Base-by-base conservation (phyloP, 2,888 invertebrate species). In the Linyphia triangularis region DNA sequence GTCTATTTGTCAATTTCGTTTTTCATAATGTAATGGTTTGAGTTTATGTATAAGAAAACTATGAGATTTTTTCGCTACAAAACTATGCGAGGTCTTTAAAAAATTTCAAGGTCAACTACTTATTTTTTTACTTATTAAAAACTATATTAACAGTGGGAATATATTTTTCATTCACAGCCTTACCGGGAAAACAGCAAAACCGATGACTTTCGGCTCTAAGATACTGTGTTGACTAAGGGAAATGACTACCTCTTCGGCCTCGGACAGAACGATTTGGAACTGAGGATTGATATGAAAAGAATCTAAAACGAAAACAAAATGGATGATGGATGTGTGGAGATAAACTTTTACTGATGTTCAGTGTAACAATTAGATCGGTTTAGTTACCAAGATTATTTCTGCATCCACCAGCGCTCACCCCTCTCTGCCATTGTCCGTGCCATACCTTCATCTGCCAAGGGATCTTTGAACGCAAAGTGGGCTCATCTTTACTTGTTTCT, bases 241-340 rank as follows among this genome's bases (percentile, higher is more conserved):
- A 73, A 98, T 95, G 16, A 97, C 95, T 0, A 97, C 95, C 93
- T 96, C 96, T 92, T 96, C 96, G 93, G 95, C 95, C 92, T 97
- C 97, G 9, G 90, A 83, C 43, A 97, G 93, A 70, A 95, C 94
- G 69, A 98, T 92, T 91, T 97, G 95, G 43, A 98, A 94, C 93
- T 98, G 97, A 0, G 98, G 98, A 93, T 98, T 98, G 92, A 97
- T 96, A 93, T 97, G 97, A 92, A 98, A 97, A 57, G 97, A 97
- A 92, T 97, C 96, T 95, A 93, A 16, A 92, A 92, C 4, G 59
- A 24, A 40, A 26, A 43, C 6, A 9, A 24, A 51, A 37, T 19
- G 40, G 30, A 65, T 22, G 6, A 5, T n/a, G n/a, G n/a, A n/a
- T n/a, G 13, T 40, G 13, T 40, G 6, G 13, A 40, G 6, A 40